phyloP scores from a whole-genome alignment of 1,140 invertebrate species.

The Nasonia giraulti region DNA sequence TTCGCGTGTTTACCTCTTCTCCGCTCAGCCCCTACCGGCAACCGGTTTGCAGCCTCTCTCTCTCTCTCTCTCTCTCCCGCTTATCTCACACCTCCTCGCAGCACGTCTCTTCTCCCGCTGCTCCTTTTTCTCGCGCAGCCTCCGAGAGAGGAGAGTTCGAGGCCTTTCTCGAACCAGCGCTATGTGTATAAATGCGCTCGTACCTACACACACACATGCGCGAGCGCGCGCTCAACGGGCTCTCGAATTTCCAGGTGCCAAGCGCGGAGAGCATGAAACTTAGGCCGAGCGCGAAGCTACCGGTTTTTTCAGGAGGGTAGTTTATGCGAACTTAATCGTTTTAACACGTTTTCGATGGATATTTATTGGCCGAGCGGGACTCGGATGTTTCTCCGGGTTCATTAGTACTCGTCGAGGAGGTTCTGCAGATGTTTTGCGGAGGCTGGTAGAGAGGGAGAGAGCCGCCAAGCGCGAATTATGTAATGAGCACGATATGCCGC shows the following conservation, averaged over 20 bases:
- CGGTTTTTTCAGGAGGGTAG: slow-evolving; percentile 7
- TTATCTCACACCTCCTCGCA: slow-evolving; percentile 50
- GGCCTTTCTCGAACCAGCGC: slow-evolving; percentile 22
- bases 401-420: background rate
- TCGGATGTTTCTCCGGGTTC: background rate
- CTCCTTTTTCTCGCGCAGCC: slow-evolving; percentile 25
- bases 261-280: background rate
- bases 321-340: slow-evolving; percentile 23
- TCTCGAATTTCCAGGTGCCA: slow-evolving; percentile 43
- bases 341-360: slow-evolving; percentile 34
- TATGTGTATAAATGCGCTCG: no score
- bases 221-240: background rate
- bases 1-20: slow-evolving; percentile 71
- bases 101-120: slow-evolving; percentile 28
- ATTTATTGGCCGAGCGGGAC: slow-evolving; percentile 23
- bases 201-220: background rate
- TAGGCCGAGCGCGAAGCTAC: background rate
- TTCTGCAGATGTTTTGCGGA: background rate
- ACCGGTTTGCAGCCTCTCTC: slow-evolving; percentile 66
- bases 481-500: background rate
- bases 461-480: background rate
- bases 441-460: no score
- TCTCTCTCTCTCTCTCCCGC: slow-evolving; percentile 1
- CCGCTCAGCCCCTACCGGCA: slow-evolving; percentile 36
- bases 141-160: slow-evolving; percentile 2